phyloP scores from a whole-genome alignment of 2,797 vertebrate species.

The Eidolon dupreanum region DNA sequence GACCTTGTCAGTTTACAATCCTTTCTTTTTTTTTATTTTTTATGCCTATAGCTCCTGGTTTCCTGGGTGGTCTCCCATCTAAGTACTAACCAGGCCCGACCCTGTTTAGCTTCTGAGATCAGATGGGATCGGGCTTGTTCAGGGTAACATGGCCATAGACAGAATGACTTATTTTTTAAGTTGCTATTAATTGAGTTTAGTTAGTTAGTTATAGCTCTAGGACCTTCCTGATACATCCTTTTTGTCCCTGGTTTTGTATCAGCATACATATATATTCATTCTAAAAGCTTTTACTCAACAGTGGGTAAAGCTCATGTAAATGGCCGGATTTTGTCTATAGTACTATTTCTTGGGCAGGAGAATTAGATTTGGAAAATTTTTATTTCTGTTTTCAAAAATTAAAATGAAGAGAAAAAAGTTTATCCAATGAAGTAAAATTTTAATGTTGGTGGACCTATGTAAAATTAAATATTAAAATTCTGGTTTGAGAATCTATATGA shows the following conservation, averaged over 20 bases:
- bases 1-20: too few species aligned
- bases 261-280: neutral
- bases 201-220: neutral
- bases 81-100: too few species aligned
- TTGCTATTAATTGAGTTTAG: neutral
- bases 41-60: too few species aligned
- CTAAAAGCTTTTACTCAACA: neutral
- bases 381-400: constrained; percentile 35
- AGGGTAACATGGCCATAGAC: too few species aligned
- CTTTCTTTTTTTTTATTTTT: too few species aligned
- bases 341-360: neutral
- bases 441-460: constrained; percentile 3
- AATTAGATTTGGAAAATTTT: neutral
- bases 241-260: neutral
- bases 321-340: neutral
- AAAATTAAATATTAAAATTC: neutral
- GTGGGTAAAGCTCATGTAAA: neutral
- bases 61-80: too few species aligned
- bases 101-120: too few species aligned
- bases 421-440: neutral
- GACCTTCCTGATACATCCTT: neutral
- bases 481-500: neutral
- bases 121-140: too few species aligned
- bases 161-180: neutral
- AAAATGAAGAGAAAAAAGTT: neutral